A percentile compares a stretch with the other conserved stretches of the same genome.
phyloP scores from a whole-genome alignment of 2,888 invertebrate species.

The Agrochola macilenta region DNA sequence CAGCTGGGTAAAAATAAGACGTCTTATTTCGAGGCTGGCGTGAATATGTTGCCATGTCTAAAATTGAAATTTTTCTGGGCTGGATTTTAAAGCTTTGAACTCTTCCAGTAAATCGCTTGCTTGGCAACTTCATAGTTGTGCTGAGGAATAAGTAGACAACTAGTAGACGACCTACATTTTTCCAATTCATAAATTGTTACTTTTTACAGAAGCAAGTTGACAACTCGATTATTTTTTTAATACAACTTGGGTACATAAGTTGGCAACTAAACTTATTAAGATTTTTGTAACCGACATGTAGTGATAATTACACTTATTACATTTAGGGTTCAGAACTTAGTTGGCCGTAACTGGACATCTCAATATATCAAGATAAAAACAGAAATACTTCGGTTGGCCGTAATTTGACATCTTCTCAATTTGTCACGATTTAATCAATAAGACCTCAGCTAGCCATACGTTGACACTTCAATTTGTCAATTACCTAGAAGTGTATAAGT shows the following conservation, averaged over 20 bases:
- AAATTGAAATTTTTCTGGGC: no score
- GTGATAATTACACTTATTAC: not conserved
- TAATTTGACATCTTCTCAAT: not conserved
- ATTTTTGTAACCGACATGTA: not conserved
- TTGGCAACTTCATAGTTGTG: no score
- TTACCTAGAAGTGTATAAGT: not conserved
- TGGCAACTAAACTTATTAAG: not conserved
- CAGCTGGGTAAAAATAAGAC: no score
- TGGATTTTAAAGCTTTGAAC: no score
- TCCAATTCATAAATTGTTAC: not conserved
- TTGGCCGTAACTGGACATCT: not conserved
- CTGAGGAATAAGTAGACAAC: no score
- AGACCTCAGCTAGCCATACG: not conserved
- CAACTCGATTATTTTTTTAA: slow-evolving; percentile 1
- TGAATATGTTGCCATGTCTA: no score
- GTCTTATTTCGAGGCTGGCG: no score
- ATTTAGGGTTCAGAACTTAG: not conserved
- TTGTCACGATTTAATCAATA: not conserved
- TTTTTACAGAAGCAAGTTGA: not conserved
- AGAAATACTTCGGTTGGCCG: not conserved
- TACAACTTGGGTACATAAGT: not conserved
- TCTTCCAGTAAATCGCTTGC: no score
- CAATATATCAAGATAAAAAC: not conserved
- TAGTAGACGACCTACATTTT: no score
- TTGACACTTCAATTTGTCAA: slow-evolving; percentile 1